phyloP scores from a whole-genome alignment of 2,797 vertebrate species.

The Esox lucius region DNA sequence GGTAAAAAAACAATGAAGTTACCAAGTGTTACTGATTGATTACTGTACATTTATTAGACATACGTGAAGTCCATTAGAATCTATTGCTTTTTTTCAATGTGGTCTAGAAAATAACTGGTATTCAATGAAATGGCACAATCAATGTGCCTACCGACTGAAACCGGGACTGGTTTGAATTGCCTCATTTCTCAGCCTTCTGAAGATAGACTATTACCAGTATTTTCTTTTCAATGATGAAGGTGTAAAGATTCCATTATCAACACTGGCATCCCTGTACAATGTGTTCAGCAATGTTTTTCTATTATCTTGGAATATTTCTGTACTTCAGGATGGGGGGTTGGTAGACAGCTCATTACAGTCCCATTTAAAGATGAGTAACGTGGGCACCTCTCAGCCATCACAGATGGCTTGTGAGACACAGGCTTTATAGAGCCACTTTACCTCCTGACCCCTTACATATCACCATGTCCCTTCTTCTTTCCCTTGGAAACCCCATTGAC shows the following conservation, averaged over 20 bases:
- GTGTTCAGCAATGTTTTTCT: neutral
- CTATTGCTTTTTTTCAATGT: neutral
- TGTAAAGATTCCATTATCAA: neutral
- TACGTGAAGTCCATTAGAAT: neutral
- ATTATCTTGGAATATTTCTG: neutral
- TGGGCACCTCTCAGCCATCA: neutral
- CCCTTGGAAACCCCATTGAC: neutral
- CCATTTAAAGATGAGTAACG: neutral
- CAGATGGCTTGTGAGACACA: neutral
- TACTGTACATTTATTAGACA: neutral
- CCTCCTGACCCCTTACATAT: neutral
- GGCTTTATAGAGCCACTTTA: neutral
- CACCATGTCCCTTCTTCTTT: conserved; percentile 1
- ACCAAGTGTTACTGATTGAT: neutral
- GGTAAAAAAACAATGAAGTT: no score
- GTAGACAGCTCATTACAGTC: neutral
- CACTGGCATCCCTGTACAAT: neutral
- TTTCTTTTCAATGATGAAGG: neutral
- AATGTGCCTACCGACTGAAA: neutral
- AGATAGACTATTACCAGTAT: neutral
- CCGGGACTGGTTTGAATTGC: neutral
- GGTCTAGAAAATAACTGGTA: neutral
- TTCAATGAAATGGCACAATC: neutral
- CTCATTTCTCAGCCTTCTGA: neutral
- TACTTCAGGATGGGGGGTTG: neutral